Conservation (phyloP, 1,140 invertebrate genomes). For the Cephus cinctus region DNA sequence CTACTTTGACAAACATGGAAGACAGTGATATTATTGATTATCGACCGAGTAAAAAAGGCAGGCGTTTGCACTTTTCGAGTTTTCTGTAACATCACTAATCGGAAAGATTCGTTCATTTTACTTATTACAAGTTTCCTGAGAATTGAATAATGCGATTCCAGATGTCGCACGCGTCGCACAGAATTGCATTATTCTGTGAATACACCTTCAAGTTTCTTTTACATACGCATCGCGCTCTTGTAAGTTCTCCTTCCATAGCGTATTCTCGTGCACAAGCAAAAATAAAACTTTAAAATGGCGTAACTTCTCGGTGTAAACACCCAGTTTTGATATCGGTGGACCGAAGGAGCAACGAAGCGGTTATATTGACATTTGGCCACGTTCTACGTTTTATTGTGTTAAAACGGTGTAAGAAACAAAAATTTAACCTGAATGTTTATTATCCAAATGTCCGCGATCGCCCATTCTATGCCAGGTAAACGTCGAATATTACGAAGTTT, state of each 20-base stretch:
- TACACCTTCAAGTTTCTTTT: too few relatives aligned
- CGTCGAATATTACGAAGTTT: constrained; percentile 25
- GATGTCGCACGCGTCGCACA: too few relatives aligned
- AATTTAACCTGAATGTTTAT: constrained; percentile 55
- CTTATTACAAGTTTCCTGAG: not conserved
- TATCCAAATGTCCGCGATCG: constrained; percentile 64
- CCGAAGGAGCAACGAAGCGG: constrained; percentile 6
- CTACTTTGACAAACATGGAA: too few relatives aligned
- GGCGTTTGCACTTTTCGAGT: too few relatives aligned
- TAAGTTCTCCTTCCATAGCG: constrained; percentile 5
- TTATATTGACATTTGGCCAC: not conserved
- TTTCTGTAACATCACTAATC: too few relatives aligned
- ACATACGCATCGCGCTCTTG: not conserved
- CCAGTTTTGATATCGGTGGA: constrained; percentile 30
- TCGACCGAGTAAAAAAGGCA: too few relatives aligned
- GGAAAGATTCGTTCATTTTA: too few relatives aligned
- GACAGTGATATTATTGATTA: too few relatives aligned
- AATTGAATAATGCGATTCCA: too few relatives aligned
- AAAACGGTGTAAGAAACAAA: constrained; percentile 26
- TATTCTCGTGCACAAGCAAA: constrained; percentile 18
- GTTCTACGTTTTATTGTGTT: constrained; percentile 11
- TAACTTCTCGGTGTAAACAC: constrained; percentile 37
- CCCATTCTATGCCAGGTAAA: constrained; percentile 65
- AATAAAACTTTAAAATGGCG: constrained; percentile 42
- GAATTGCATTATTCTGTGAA: too few relatives aligned